Base-by-base conservation (phyloP, 2,888 invertebrate species). In the Eudasyphora cyanicolor region DNA sequence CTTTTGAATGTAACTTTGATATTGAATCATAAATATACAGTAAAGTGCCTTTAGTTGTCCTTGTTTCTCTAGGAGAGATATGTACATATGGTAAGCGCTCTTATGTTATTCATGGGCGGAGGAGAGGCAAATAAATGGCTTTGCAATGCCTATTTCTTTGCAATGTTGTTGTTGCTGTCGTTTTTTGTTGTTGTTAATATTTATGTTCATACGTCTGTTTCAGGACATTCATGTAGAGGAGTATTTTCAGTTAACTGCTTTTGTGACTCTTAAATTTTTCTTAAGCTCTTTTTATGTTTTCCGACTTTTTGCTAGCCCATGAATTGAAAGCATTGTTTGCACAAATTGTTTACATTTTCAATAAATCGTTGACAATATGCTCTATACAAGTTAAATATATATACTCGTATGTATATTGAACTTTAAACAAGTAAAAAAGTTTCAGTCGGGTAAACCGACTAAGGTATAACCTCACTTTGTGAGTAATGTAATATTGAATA, bases 11-110 rank as follows among this genome's bases (percentile, higher is more conserved):
- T 71, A 51, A 64, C 78, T 71, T 71, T 78, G 51, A 78, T 78
- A 64, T 78, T 21, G 62, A 78, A 62, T 71, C 78, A 71, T 78
- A 78, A 78, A 78, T 78, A 71, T 49, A n/a, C 42, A 67, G 60
- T 42, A 67, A 67, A 67, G 67, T 67, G 67, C 38, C 38, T 67
- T 67, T n/a, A 38, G 67, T 67, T 24, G 42, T 67, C 38, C 12
- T 57, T 27, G 57, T 27, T n/a, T 57, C 10, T 57, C 27, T 57
- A 14, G 14, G 57, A 24, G n/a, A 17, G 60, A n/a, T n/a, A n/a
- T n/a, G n/a, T n/a, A n/a, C n/a, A n/a, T n/a, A n/a, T n/a, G n/a
- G n/a, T n/a, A n/a, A n/a, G n/a, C 12, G 57, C 24, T 57, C n/a
- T 57, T 57, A 12, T 57, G 21, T n/a, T 24, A 8, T 54, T 10